Evolutionary conservation across 2,797 vertebrate genomes (phyloP).

Genomic region (Ceryle rudis): DNA sequence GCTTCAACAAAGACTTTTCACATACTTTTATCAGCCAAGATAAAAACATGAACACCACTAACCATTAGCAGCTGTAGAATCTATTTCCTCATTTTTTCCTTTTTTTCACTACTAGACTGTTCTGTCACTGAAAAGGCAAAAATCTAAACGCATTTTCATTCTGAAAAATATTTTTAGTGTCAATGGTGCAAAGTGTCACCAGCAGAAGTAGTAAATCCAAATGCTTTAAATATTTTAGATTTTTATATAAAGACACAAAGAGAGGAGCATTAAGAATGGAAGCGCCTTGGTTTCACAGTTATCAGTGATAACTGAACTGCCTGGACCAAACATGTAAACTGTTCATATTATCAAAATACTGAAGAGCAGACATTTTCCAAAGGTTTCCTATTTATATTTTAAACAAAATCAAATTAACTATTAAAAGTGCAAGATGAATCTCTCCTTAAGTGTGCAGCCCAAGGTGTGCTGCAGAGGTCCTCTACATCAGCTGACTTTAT

Average conservation of each 20-base stretch:
- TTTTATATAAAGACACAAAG: not conserved
- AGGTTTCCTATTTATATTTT: not conserved
- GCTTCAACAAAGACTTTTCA: not conserved
- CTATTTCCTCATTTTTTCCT: conserved; percentile 10
- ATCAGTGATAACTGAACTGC: not conserved
- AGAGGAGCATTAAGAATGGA: not conserved
- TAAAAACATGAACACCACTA: not conserved
- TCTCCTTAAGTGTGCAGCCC: not conserved
- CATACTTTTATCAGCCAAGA: not conserved
- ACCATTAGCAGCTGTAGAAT: conserved; percentile 10
- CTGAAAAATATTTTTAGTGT: not conserved
- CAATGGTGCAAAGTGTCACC: not conserved
- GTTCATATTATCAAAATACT: not conserved
- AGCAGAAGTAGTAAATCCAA: not conserved
- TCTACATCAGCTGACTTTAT: not conserved
- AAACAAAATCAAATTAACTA: not conserved
- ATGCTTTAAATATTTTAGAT: not conserved
- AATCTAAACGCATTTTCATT: conserved; percentile 11
- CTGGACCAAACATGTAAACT: not conserved
- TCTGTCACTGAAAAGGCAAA: conserved; percentile 43
- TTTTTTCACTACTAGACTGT: conserved; percentile 41
- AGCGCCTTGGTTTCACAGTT: not conserved
- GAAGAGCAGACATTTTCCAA: not conserved
- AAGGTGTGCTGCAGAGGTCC: not conserved
- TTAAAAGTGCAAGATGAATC: not conserved